Evolutionary conservation across 2,888 invertebrate species (phyloP).

Genomic region (Nipponacmea schrenckii): DNA sequence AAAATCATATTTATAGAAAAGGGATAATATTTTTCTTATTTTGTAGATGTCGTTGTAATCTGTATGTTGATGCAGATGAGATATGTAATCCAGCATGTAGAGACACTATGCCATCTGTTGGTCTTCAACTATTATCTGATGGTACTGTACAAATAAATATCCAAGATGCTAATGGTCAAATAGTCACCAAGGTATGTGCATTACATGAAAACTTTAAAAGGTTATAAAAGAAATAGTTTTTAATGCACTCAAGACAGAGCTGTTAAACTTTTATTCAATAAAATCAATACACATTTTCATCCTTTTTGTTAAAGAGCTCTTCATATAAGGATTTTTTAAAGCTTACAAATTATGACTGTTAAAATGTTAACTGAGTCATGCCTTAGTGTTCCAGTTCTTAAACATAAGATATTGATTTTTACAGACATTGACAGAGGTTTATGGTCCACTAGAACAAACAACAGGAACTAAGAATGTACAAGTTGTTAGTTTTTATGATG

Average conservation of each 20-base stretch:
- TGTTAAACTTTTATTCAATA: too few species aligned
- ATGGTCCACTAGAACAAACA: conserved; percentile 44
- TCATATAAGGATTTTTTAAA: too few species aligned
- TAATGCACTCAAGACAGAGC: too few species aligned
- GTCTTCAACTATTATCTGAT: conserved; percentile 32
- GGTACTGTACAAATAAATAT: conserved; percentile 44
- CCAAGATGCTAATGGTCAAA: conserved; percentile 39
- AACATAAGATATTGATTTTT: conserved; percentile 15
- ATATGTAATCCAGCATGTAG: conserved; percentile 55
- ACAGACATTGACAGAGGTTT: conserved; percentile 41
- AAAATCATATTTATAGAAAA: neutral
- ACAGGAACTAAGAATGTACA: conserved; percentile 32
- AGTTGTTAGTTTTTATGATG: conserved; percentile 47
- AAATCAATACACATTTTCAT: too few species aligned
- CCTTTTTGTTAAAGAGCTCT: too few species aligned
- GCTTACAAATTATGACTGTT: neutral
- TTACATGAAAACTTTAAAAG: neutral
- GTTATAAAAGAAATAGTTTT: neutral
- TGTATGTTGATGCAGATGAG: conserved; percentile 44
- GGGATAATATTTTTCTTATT: neutral
- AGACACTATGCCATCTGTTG: conserved; percentile 38
- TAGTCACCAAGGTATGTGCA: conserved; percentile 32
- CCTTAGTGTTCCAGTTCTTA: neutral
- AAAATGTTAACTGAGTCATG: neutral
- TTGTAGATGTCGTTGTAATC: conserved; percentile 55